Percentiles rank a stretch among this genome's conserved stretches.
Conservation (phyloP, 2,888 invertebrate species). For the Clanis bilineata region DNA sequence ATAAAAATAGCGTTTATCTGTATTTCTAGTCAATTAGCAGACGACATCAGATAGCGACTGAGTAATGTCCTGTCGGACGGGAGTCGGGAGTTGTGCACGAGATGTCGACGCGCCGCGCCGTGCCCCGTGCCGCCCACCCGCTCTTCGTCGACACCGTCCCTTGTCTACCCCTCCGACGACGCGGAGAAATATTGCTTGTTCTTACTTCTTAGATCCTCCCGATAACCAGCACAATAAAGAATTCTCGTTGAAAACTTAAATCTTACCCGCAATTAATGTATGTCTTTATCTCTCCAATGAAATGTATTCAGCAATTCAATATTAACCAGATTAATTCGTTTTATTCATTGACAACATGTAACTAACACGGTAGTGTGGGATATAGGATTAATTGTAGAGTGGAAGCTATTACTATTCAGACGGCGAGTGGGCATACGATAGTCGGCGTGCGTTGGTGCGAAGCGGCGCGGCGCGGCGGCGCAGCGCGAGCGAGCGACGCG, state of each 20-base stretch:
- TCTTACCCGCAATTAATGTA: not conserved
- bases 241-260: conserved; percentile 11
- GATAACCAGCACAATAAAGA: conserved; percentile 21
- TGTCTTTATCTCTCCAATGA: not conserved
- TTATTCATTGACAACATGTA: not conserved
- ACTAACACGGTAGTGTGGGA: not conserved
- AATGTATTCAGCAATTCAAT: no score
- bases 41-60: conserved; percentile 73
- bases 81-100: conserved; percentile 19
- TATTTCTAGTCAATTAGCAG: conserved; percentile 80
- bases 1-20: conserved; percentile 74
- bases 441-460: not conserved
- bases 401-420: not conserved
- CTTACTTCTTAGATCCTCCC: conserved; percentile 33
- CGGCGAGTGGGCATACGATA: not conserved
- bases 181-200: conserved; percentile 38
- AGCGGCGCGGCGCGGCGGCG: not conserved
- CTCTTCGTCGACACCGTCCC: conserved; percentile 20
- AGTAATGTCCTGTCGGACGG: conserved; percentile 59
- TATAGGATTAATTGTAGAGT: no score
- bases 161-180: conserved; percentile 31
- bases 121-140: no score
- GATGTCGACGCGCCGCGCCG: conserved; percentile 16
- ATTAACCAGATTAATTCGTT: no score
- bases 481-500: conserved; percentile 4